Evolutionary conservation across 2,797 vertebrate genomes (phyloP), one percentile per base, ranked within the genome.

Genomic region (Muscicapa striata): DNA sequence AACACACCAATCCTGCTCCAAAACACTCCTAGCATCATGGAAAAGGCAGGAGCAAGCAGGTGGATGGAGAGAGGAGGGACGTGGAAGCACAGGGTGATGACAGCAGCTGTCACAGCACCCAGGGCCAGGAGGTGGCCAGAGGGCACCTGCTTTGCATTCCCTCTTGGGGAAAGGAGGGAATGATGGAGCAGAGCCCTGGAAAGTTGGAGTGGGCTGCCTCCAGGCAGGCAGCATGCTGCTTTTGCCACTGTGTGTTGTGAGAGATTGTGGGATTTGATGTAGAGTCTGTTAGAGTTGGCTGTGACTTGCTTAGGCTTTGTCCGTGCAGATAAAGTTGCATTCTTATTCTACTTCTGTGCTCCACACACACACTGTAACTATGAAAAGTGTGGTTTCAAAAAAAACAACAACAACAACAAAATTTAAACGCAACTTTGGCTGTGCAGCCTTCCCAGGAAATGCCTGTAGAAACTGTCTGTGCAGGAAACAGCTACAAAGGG

Each of bases 401-500:
- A 11, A 30, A 32, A 29, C 32, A 13, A 66, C 45, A 46, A 40
- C 15, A 26, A 36, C 10, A 24, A 13, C 18, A 21, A 3, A 3
- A 5, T 20, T 40, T 10, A 38, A 59, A 45, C 22, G 34, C 84
- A 72, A 4, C 73, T 80, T 84, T 66, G 69, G 61, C 87, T 84
- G 72, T 52, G 76, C 26, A 89, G 5, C 77, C 72, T 89, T 57
- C 86, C 36, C 70, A 72, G 67, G 84, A 92, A 93, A 62, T 51
- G 46, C 32, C 55, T 49, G 16, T 18, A 54, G 75, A 81, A 64
- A 57, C 55, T 61, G 83, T 87, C 89, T 77, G 78, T 9, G 22
- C 85, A 83, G 96, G 94, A 95, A 93, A 73, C 34, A 15, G 36
- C 86, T 32, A 69, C 92, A 76, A 61, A 93, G 77, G 76, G 81